A percentile compares a stretch with the other conserved stretches of the same genome.
Evolutionary conservation across 30 jellyfish, hydroid and myxozoan species (phyloP).

Genomic region (Aurelia aurita): DNA sequence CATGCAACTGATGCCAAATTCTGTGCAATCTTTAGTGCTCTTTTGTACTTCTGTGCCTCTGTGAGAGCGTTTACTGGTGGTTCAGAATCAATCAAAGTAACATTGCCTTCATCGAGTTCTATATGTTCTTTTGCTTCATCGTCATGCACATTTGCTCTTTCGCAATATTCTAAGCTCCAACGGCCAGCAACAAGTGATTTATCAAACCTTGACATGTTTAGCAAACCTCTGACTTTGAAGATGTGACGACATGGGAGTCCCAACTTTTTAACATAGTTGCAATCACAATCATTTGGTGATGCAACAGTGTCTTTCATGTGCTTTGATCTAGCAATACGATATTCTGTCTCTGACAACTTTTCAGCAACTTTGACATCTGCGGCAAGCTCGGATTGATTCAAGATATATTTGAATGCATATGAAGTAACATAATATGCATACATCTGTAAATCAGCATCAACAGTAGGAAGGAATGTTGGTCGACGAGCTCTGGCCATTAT

Average conservation of each 20-base stretch:
- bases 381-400: conserved; percentile 35
- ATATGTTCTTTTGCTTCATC: background rate
- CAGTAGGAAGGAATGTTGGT: conserved; percentile 31
- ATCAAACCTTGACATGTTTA: conserved; percentile 23
- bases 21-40: conserved; percentile 26
- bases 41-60: conserved; percentile 30
- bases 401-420: conserved; percentile 39
- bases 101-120: conserved; percentile 2
- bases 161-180: conserved; percentile 53
- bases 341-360: background rate
- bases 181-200: conserved; percentile 47
- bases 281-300: conserved; percentile 18
- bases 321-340: background rate
- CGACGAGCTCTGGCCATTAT: conserved; percentile 56
- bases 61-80: conserved; percentile 6
- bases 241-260: conserved; percentile 45
- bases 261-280: conserved; percentile 23
- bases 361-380: background rate
- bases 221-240: conserved; percentile 6
- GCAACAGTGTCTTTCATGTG: background rate
- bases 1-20: conserved; percentile 54
- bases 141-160: background rate
- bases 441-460: background rate
- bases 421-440: conserved; percentile 37
- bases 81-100: background rate